A percentile compares a stretch with the other conserved stretches of the same genome.
These are phyloP conservation scores for Sepiola atlantica DNA, from an alignment of 2,888 invertebrate species.

Conservation along the genomic window DNA sequence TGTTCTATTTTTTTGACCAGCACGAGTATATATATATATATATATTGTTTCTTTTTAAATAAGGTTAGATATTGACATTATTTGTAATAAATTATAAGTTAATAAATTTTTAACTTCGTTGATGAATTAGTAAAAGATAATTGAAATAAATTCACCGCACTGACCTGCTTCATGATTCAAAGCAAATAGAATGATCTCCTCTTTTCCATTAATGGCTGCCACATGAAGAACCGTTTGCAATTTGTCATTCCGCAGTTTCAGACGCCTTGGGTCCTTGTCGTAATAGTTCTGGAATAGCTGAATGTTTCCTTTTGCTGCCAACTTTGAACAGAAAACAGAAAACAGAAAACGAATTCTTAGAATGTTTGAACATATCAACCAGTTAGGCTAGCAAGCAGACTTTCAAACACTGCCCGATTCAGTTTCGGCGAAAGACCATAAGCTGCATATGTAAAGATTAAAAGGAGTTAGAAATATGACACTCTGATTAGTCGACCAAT, in stretches of 20 bases:
- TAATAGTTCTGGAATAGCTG: constrained; percentile 86
- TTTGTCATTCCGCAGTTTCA: constrained; percentile 83
- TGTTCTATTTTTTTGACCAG: too few species aligned
- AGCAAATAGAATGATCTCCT: constrained; percentile 85
- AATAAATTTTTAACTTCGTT: too few species aligned
- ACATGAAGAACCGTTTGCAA: constrained; percentile 88
- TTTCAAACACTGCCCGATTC: too few species aligned
- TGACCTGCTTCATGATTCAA: constrained; percentile 84
- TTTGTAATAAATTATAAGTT: too few species aligned
- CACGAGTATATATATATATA: background rate
- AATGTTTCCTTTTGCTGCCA: constrained; percentile 88
- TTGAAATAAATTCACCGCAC: constrained; percentile 48
- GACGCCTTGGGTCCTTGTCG: constrained; percentile 82
- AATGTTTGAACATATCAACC: too few species aligned
- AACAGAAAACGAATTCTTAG: background rate
- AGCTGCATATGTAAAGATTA: too few species aligned
- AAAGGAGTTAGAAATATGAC: too few species aligned
- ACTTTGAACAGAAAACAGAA: constrained; percentile 78
- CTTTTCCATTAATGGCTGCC: constrained; percentile 85
- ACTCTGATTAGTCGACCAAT: too few species aligned
- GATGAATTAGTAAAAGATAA: too few species aligned
- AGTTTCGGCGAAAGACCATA: too few species aligned
- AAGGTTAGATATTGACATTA: background rate
- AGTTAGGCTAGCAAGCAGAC: too few species aligned
- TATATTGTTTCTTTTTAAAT: too few species aligned